Percentiles rank a stretch among this genome's conserved stretches.
Conservation (phyloP, 37 sponge, comb jelly and placozoan genomes). For the Cladorhizidae sp. region DNA sequence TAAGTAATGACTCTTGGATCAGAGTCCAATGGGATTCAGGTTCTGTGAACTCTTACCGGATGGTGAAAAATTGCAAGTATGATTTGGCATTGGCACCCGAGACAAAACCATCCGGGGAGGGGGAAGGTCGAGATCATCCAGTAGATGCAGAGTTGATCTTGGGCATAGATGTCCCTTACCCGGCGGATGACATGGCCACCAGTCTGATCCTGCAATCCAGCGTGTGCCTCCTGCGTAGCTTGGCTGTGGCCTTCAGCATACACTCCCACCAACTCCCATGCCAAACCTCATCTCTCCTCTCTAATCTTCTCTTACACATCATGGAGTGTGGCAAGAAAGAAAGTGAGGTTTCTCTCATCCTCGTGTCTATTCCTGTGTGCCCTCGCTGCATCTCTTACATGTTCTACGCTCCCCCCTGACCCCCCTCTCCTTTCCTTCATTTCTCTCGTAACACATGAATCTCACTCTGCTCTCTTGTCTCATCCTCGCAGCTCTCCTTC, state of each 20-base stretch:
- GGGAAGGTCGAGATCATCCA: slow-evolving; percentile 42
- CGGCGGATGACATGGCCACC: slow-evolving; percentile 35
- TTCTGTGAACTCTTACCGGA: slow-evolving; percentile 91
- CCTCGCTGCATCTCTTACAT: background rate
- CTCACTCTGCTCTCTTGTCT: background rate
- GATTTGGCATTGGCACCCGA: slow-evolving; percentile 85
- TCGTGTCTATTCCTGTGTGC: too few species aligned
- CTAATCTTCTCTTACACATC: slow-evolving; percentile 30
- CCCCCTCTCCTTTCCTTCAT: background rate
- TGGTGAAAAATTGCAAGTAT: slow-evolving; percentile 89
- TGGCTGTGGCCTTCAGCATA: slow-evolving; percentile 52
- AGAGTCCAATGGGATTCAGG: slow-evolving; percentile 92
- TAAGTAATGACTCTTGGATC: slow-evolving; percentile 91
- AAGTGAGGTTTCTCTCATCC: slow-evolving; percentile 7
- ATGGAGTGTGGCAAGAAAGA: slow-evolving; percentile 28
- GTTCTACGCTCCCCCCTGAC: background rate
- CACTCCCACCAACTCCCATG: slow-evolving; percentile 33
- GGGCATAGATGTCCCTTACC: slow-evolving; percentile 23
- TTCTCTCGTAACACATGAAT: background rate
- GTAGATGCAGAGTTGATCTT: slow-evolving; percentile 50
- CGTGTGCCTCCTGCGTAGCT: slow-evolving; percentile 59
- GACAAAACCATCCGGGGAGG: slow-evolving; percentile 46
- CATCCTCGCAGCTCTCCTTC: background rate
- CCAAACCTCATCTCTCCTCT: slow-evolving; percentile 7
- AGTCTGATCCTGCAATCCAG: slow-evolving; percentile 38